Evolutionary conservation across 2,113 vertebrate species (phyloP).

Genomic region (Microtus montanus): DNA sequence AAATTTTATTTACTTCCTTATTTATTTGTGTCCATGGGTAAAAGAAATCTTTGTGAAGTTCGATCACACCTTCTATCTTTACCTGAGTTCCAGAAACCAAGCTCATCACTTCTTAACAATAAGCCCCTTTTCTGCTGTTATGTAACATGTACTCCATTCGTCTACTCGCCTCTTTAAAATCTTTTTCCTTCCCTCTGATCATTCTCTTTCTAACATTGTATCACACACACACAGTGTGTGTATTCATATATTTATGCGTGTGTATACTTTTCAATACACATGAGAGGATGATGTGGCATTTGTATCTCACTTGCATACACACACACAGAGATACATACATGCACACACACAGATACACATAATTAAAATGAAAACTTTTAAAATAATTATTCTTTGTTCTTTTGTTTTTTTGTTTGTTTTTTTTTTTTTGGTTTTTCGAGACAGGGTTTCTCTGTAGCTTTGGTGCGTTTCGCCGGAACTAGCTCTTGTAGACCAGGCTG

Average conservation of each 20-base stretch:
- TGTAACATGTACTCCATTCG: neutral
- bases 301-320: too few species aligned
- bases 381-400: neutral
- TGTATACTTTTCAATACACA: neutral
- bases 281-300: neutral
- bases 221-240: neutral
- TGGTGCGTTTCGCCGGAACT: too few species aligned
- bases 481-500: too few species aligned
- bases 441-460: too few species aligned
- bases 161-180: too few species aligned
- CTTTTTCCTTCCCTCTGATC: neutral
- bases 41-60: neutral
- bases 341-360: too few species aligned
- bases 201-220: neutral
- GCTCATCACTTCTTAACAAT: too few species aligned
- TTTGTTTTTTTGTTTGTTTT: too few species aligned
- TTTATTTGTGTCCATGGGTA: neutral
- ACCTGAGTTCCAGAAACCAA: neutral
- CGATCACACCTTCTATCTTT: neutral
- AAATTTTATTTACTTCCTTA: neutral
- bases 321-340: too few species aligned
- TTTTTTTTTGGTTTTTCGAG: too few species aligned
- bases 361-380: neutral
- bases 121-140: neutral
- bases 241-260: neutral